phyloP scores from a whole-genome alignment of 2,797 vertebrate genomes.

The Lagorchestes hirsutus region DNA sequence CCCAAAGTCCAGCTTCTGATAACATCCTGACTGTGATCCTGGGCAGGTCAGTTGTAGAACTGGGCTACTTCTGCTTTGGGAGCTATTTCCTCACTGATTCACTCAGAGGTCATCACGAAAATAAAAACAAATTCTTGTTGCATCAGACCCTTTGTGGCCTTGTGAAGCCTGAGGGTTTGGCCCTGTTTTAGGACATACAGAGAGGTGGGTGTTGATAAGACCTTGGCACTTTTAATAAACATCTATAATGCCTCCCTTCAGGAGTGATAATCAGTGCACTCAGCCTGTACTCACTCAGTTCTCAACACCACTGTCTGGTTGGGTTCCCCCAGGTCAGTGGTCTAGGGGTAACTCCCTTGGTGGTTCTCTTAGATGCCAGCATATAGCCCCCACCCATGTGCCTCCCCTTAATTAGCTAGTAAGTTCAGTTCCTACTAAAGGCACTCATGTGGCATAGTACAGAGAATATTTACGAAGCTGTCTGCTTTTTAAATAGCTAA shows the following conservation, averaged over 20 bases:
- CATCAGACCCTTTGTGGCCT: neutral
- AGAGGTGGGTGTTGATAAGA: neutral
- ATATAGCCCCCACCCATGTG: neutral
- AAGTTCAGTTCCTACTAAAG: neutral
- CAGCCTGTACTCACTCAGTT: neutral
- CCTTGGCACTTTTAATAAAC: neutral
- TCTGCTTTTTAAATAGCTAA: neutral
- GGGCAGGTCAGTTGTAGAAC: neutral
- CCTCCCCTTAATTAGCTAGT: neutral
- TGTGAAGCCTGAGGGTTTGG: neutral
- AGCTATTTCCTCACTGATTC: neutral
- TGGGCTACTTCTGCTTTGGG: neutral
- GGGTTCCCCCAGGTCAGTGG: neutral
- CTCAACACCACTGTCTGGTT: neutral
- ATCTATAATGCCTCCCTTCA: neutral
- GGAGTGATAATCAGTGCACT: neutral
- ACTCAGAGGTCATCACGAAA: neutral
- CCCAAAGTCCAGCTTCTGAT: neutral
- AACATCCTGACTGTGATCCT: neutral
- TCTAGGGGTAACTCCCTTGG: neutral
- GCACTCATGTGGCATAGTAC: neutral
- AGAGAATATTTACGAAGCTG: neutral
- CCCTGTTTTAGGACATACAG: neutral
- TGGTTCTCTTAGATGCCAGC: neutral
- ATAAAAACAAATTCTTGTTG: neutral